Conservation (phyloP, 2,888 invertebrate species). For the Brenthis ino region DNA sequence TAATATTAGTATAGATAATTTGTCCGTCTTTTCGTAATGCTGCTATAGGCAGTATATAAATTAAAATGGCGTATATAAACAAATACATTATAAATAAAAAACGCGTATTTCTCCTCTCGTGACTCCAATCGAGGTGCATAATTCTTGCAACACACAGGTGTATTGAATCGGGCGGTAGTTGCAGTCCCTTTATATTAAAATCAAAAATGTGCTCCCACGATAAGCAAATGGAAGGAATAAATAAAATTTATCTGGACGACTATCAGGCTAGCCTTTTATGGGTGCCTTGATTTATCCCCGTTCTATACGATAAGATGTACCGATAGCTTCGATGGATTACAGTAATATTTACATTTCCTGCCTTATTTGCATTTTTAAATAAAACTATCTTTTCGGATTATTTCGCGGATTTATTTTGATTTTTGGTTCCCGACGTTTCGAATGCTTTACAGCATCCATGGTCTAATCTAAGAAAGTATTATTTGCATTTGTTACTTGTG, state of each 20-base stretch:
- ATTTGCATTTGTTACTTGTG: constrained; percentile 22
- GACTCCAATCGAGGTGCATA: constrained; percentile 64
- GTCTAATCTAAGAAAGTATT: too few species aligned
- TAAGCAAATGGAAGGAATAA: constrained; percentile 39
- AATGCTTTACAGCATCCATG: too few species aligned
- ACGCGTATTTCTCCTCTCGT: constrained; percentile 40
- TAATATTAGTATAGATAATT: too few species aligned
- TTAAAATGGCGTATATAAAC: neutral
- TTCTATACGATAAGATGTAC: constrained; percentile 13
- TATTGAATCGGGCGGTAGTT: constrained; percentile 52
- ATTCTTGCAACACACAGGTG: constrained; percentile 65
- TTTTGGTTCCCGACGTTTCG: too few species aligned
- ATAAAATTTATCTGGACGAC: constrained; percentile 39
- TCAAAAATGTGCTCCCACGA: constrained; percentile 41
- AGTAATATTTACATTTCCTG: constrained; percentile 9
- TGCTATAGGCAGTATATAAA: too few species aligned
- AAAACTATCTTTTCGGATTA: too few species aligned
- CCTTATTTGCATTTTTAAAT: constrained; percentile 23
- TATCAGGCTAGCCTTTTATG: constrained; percentile 34
- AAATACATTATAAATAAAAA: neutral
- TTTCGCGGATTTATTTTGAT: too few species aligned
- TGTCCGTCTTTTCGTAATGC: too few species aligned
- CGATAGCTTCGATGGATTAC: constrained; percentile 21
- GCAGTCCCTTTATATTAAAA: constrained; percentile 39
- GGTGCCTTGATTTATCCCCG: constrained; percentile 24